phyloP scores from a whole-genome alignment of 2,888 invertebrate species.

The Diabrotica balteata region DNA sequence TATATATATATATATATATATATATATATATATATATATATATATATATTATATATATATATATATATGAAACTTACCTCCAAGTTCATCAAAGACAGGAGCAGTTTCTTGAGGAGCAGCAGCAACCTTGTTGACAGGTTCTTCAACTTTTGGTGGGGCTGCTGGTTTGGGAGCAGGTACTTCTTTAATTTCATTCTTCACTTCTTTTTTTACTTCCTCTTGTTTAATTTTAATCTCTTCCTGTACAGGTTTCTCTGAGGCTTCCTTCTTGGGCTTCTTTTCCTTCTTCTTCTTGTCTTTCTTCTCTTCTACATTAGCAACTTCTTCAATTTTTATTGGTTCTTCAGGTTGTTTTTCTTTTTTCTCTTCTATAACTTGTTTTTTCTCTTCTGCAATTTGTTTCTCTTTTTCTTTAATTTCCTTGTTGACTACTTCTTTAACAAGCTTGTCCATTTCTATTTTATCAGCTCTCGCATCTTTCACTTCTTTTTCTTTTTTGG shows the following conservation, averaged over 20 bases:
- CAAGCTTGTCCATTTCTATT: conserved; percentile 60
- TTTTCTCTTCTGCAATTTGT: conserved; percentile 40
- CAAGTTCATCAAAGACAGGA: conserved; percentile 67
- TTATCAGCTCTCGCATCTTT: conserved; percentile 54
- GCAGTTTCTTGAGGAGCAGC: conserved; percentile 44
- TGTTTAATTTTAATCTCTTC: conserved; percentile 34
- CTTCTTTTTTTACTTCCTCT: conserved; percentile 41
- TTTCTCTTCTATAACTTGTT: conserved; percentile 26
- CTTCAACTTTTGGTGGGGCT: conserved; percentile 12
- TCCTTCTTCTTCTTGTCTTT: conserved; percentile 58
- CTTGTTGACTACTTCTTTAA: conserved; percentile 63
- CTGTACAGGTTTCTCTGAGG: conserved; percentile 29
- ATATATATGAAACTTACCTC: conserved; percentile 59
- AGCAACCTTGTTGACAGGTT: not conserved
- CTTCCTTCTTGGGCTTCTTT: conserved; percentile 51
- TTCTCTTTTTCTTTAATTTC: conserved; percentile 58
- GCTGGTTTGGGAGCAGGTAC: conserved; percentile 21
- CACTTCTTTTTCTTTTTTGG: conserved; percentile 54
- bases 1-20: too few species aligned
- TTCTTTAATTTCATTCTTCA: conserved; percentile 27
- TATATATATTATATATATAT: too few species aligned
- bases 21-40: too few species aligned
- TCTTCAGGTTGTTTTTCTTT: conserved; percentile 35
- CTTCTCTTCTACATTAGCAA: conserved; percentile 49
- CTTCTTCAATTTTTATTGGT: conserved; percentile 42